These are phyloP conservation scores for Dinomys branickii DNA, from an alignment of 2,113 vertebrate species.

Conservation along the genomic window DNA sequence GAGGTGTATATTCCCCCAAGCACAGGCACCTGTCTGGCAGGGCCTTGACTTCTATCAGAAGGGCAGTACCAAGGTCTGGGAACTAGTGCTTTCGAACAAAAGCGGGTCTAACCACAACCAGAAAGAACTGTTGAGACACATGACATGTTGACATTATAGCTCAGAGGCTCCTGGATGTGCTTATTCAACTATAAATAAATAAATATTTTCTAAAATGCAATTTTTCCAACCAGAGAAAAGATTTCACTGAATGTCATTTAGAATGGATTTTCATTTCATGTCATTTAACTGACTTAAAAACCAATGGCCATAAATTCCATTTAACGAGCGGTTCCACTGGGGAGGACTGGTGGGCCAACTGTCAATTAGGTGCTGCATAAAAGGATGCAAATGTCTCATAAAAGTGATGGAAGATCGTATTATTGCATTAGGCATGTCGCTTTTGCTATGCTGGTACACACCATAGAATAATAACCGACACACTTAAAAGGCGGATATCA, in stretches of 20 bases:
- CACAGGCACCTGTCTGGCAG: background rate
- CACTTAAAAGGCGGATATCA: slow-evolving; percentile 66
- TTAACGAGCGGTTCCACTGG: slow-evolving; percentile 18
- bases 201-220: slow-evolving; percentile 56
- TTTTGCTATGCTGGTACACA: slow-evolving; percentile 60
- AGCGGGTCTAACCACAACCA: background rate
- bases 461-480: slow-evolving; percentile 11
- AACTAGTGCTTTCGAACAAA: background rate
- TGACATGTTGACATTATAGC: background rate
- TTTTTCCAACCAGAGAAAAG: slow-evolving; percentile 69
- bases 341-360: slow-evolving; percentile 67
- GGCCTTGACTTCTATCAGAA: background rate
- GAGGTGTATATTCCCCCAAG: background rate
- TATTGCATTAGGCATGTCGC: slow-evolving; percentile 57
- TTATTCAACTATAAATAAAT: slow-evolving; percentile 63
- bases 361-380: slow-evolving; percentile 69
- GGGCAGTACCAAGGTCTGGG: background rate
- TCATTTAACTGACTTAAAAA: slow-evolving; percentile 79
- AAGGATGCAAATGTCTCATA: slow-evolving; percentile 71
- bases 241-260: slow-evolving; percentile 63
- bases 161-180: slow-evolving; percentile 34
- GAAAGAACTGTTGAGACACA: background rate
- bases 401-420: slow-evolving; percentile 68
- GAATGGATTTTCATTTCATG: slow-evolving; percentile 79
- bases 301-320: slow-evolving; percentile 57